These are phyloP conservation scores for Hypsibius dujardini DNA, from an alignment of 1,140 invertebrate species.

Conservation along the genomic window DNA sequence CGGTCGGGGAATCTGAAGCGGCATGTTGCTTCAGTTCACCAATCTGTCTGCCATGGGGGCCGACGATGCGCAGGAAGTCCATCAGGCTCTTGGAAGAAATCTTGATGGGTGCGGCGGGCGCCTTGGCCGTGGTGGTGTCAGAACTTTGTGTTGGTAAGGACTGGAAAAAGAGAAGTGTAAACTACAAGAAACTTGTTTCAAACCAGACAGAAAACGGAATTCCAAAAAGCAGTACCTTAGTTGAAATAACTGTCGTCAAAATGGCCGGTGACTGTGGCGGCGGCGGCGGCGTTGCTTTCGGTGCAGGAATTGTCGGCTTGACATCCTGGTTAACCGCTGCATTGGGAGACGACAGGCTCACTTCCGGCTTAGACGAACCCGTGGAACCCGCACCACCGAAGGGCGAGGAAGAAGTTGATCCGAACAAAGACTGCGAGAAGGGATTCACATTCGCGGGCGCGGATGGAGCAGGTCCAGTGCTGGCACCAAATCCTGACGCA, in stretches of 20 bases:
- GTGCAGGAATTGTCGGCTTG: background rate
- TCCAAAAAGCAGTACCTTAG: background rate
- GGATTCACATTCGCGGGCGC: no score
- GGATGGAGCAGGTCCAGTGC: no score
- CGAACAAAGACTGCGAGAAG: no score
- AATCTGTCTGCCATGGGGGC: background rate
- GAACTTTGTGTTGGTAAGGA: background rate
- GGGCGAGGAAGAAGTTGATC: no score
- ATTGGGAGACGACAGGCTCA: no score
- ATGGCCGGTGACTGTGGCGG: background rate
- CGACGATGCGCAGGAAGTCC: background rate
- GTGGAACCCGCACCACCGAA: no score
- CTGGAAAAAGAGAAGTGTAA: background rate
- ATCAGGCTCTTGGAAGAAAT: background rate
- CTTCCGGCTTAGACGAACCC: no score
- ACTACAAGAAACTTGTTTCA: background rate
- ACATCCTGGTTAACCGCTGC: background rate
- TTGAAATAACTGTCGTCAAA: background rate
- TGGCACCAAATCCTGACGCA: no score
- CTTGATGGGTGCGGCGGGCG: background rate
- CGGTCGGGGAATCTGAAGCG: background rate
- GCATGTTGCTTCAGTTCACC: background rate
- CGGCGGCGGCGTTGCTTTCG: background rate
- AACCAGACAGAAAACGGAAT: background rate
- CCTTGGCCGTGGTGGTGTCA: background rate